phyloP scores from a whole-genome alignment of 2,888 invertebrate genomes.

The Stenodema calcarata region DNA sequence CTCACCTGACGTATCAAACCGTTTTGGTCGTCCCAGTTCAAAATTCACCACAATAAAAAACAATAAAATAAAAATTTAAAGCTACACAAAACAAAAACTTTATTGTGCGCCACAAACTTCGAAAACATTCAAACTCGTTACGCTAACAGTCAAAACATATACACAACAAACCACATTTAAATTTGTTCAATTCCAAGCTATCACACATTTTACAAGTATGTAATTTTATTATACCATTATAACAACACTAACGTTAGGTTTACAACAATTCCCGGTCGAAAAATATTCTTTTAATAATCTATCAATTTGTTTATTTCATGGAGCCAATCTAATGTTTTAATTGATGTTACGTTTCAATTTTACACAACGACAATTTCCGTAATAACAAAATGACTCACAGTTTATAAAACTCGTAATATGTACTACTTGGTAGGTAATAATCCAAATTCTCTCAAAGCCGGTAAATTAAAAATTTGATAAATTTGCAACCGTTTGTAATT shows the following conservation, averaged over 20 bases:
- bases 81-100: not conserved
- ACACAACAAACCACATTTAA: slow-evolving; percentile 2
- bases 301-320: not conserved
- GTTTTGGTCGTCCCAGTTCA: not conserved
- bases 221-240: slow-evolving; percentile 2
- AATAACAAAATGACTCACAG: not conserved
- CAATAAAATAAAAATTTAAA: not conserved
- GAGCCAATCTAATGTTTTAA: too few relatives aligned
- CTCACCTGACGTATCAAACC: not conserved
- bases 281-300: not conserved
- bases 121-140: not conserved
- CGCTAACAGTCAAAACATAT: not conserved
- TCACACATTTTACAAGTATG: slow-evolving; percentile 18
- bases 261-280: slow-evolving; percentile 31
- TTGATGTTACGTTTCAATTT: too few relatives aligned
- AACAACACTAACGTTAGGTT: slow-evolving; percentile 11
- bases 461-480: too few relatives aligned
- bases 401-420: not conserved
- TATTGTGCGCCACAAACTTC: slow-evolving; percentile 10
- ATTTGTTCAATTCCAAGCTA: slow-evolving; percentile 6
- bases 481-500: too few relatives aligned
- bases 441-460: too few relatives aligned
- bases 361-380: too few relatives aligned
- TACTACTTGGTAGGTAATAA: too few relatives aligned
- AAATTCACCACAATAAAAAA: not conserved